A percentile compares a stretch with the other conserved stretches of the same genome.
Evolutionary conservation across 1,140 invertebrate genomes (phyloP).

Genomic region (Drosophila sulfurigaster): DNA sequence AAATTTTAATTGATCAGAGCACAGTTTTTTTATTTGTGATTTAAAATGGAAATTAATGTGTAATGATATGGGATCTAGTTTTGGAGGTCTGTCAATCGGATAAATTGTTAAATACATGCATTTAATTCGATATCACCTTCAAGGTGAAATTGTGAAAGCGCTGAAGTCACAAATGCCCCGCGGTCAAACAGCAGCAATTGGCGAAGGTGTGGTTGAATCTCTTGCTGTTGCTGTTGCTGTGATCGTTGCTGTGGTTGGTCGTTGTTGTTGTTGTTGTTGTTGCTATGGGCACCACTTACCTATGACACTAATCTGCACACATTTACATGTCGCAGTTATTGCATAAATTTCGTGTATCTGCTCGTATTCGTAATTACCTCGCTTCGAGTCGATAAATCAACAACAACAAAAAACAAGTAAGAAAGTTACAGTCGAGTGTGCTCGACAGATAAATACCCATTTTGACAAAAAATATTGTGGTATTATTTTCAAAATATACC

Average conservation of each 20-base stretch:
- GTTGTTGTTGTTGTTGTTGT: conserved; percentile 6
- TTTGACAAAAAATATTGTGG: too few species aligned
- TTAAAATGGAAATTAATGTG: conserved; percentile 8
- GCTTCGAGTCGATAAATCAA: conserved; percentile 55
- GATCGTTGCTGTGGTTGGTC: not conserved
- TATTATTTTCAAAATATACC: too few species aligned
- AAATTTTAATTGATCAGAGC: not conserved
- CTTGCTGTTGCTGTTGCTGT: not conserved
- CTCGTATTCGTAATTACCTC: conserved; percentile 50
- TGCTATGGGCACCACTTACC: conserved; percentile 44
- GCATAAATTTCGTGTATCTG: conserved; percentile 58
- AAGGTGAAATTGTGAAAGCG: conserved; percentile 79
- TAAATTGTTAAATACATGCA: conserved; percentile 18
- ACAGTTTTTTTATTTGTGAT: not conserved
- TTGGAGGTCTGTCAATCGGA: conserved; percentile 7
- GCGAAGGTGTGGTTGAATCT: conserved; percentile 32
- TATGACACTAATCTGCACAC: conserved; percentile 72
- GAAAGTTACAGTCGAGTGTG: too few species aligned
- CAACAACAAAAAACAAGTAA: conserved; percentile 42
- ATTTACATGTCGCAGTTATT: conserved; percentile 66
- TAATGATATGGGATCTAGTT: conserved; percentile 3
- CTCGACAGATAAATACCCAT: too few species aligned
- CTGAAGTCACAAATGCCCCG: conserved; percentile 45
- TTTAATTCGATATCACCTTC: conserved; percentile 46
- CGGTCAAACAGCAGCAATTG: conserved; percentile 49